Conservation (phyloP, 2,797 vertebrate genomes). For the Apogon hyalosoma region DNA sequence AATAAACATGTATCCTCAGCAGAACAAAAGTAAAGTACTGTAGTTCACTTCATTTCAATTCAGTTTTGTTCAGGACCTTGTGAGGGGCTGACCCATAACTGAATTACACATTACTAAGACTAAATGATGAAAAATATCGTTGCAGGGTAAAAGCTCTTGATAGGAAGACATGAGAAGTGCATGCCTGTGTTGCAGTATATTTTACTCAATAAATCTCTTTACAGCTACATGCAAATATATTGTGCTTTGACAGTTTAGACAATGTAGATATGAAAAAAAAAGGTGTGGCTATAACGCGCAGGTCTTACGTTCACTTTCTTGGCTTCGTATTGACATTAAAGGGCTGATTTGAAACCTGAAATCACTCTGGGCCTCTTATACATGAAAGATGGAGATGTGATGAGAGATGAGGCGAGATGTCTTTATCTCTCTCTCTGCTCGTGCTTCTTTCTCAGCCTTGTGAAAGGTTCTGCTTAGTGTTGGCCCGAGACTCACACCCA, state of each 20-base stretch:
- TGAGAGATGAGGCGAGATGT: constrained; percentile 6
- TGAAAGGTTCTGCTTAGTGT: constrained; percentile 73
- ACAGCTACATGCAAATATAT: neutral
- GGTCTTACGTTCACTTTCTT: constrained; percentile 21
- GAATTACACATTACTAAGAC: no score
- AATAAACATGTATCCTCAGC: no score
- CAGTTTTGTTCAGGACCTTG: no score
- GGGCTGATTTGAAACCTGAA: constrained; percentile 30
- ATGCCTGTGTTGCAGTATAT: neutral
- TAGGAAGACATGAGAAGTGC: neutral
- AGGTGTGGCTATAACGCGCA: constrained; percentile 9
- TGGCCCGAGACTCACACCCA: constrained; percentile 73
- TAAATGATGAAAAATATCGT: no score
- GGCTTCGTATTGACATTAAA: constrained; percentile 18
- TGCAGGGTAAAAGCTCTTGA: neutral
- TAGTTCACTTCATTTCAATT: no score
- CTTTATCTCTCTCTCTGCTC: constrained; percentile 26
- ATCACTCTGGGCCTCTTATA: constrained; percentile 25
- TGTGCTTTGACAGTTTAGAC: neutral
- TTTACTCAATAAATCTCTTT: constrained; percentile 22
- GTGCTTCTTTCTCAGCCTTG: constrained; percentile 59
- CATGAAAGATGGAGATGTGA: constrained; percentile 28
- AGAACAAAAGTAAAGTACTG: no score
- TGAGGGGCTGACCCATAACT: no score
- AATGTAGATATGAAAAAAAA: constrained; percentile 15